Percentiles rank a stretch among this genome's conserved stretches.
These are phyloP conservation scores for Zoroaster sp. DNA, from an alignment of 53 echinoderm and acorn worm genomes.

Conservation along the genomic window DNA sequence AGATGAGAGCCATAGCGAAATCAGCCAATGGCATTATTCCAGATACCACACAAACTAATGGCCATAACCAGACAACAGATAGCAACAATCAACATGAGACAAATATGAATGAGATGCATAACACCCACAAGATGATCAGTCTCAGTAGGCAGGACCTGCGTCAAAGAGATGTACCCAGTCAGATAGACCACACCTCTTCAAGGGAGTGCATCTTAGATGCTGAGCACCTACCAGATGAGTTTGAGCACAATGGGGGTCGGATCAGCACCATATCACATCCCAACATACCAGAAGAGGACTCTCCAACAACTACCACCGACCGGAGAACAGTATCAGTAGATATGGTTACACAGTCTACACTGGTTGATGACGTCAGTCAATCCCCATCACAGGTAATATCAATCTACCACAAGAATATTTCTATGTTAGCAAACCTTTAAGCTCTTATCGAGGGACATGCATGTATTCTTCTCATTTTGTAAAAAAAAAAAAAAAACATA, in stretches of 20 bases:
- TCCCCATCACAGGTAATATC: constrained; percentile 41
- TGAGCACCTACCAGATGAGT: constrained; percentile 47
- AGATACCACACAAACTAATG: constrained; percentile 37
- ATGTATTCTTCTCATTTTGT: no score
- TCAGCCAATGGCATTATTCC: not conserved
- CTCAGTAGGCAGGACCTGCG: not conserved
- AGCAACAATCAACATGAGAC: not conserved
- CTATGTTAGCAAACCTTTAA: no score
- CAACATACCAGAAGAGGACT: constrained; percentile 18
- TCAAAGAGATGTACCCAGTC: not conserved
- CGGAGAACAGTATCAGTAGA: constrained; percentile 8
- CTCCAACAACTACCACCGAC: not conserved
- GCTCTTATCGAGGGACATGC: no score
- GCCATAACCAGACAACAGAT: not conserved
- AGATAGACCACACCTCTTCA: constrained; percentile 4
- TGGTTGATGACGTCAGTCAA: constrained; percentile 27
- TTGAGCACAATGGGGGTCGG: constrained; percentile 12
- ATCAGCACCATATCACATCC: constrained; percentile 50
- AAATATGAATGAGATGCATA: not conserved
- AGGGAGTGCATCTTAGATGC: constrained; percentile 55
- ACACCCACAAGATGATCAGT: not conserved
- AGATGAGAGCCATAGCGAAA: constrained; percentile 74
- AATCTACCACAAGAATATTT: no score
- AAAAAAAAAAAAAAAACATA: no score
- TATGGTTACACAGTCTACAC: constrained; percentile 30